These are phyloP conservation scores for Camponotus floridanus DNA, from an alignment of 1,140 invertebrate genomes.

Conservation along the genomic window DNA sequence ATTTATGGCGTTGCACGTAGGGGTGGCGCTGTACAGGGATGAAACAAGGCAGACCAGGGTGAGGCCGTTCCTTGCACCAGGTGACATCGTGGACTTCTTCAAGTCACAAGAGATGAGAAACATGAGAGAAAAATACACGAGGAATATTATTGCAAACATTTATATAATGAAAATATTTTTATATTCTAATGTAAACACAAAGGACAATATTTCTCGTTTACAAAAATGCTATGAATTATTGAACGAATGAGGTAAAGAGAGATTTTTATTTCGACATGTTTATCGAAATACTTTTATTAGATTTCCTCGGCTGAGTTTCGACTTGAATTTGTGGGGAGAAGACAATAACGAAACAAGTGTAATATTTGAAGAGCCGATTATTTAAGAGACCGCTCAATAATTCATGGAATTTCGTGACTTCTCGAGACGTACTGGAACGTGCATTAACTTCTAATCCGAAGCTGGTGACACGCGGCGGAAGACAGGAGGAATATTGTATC, in stretches of 20 bases:
- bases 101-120: background rate
- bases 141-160: conserved; percentile 53
- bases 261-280: background rate
- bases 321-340: conserved; percentile 28
- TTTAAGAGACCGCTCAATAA: conserved; percentile 66
- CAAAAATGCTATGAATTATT: background rate
- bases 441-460: conserved; percentile 52
- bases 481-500: conserved; percentile 69
- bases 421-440: conserved; percentile 22
- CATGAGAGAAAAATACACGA: conserved; percentile 44
- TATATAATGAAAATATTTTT: background rate
- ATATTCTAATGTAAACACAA: background rate
- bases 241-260: background rate
- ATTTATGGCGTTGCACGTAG: conserved; percentile 84
- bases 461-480: conserved; percentile 63
- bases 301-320: background rate
- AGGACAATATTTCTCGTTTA: background rate
- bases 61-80: conserved; percentile 63
- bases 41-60: conserved; percentile 11
- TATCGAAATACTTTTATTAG: background rate
- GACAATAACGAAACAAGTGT: conserved; percentile 50
- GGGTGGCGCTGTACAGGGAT: conserved; percentile 30
- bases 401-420: conserved; percentile 49
- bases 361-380: conserved; percentile 60
- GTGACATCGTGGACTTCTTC: conserved; percentile 52